Base-by-base conservation (phyloP, 2,888 invertebrate species). In the Trachelus iudaicus region DNA sequence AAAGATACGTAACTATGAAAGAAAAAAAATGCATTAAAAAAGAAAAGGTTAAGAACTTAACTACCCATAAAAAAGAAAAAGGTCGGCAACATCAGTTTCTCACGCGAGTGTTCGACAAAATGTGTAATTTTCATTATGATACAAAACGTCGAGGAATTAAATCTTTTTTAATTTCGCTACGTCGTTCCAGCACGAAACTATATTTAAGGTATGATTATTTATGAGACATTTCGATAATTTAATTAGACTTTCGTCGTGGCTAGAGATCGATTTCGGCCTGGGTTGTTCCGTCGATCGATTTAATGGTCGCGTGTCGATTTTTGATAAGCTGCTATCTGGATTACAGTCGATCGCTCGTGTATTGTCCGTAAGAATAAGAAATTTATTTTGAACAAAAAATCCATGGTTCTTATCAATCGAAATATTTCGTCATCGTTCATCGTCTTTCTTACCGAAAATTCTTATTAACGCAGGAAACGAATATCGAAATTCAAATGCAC, bases 401-500 rank as follows among this genome's bases (percentile, higher is more conserved):
- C 6, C 6, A 56, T 23, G 56, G 6, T 15, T 56, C 6, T 6
- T 23, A 56, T 9, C 1, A 6, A 56, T 56, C 23, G 9, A 23
- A 56, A 6, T 9, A 23, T 56, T 23, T 56, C 23, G 9, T 56
- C 56, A 23, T 56, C 56, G 15, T 23, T 23, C 23, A 23, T 2
- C 15, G 23, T 56, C 23, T 4, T 2, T 56, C 56, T 56, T 56
- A 56, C 56, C 56, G 56, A 23, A 56, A 23, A 23, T 56, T 56
- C 56, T 15, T 56, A 9, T 23, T 23, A 9, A 6, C 56, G 23
- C 23, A 56, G 56, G 23, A 56, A 56, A 56, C 23, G 23, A 56
- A 56, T 56, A 56, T 2, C 56, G 6, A 73, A 80, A 77, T 83
- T 79, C 68, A 79, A 76, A 83, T 83, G 82, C 80, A 78, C 69